Percentiles rank a stretch among this genome's conserved stretches.
These are phyloP conservation scores for Hippocampus mohnikei DNA, from an alignment of 2,113 vertebrate genomes.

Conservation along the genomic window DNA sequence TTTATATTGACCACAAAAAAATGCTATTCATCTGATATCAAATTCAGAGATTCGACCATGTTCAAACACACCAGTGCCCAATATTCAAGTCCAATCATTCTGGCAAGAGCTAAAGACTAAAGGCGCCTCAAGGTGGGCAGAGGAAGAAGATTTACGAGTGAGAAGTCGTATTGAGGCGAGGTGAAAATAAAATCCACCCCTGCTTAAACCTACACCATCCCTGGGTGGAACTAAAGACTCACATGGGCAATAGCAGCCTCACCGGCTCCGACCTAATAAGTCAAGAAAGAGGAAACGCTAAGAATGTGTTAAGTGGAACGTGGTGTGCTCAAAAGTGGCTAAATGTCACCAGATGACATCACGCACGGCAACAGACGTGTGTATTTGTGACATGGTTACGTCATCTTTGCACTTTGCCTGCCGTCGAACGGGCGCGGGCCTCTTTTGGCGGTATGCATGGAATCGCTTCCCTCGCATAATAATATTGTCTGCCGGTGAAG, in stretches of 20 bases:
- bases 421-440: not conserved
- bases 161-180: not conserved
- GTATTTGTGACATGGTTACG: not conserved
- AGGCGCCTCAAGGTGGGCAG: conserved; percentile 31
- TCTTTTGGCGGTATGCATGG: not conserved
- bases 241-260: conserved; percentile 6
- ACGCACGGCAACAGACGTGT: not conserved
- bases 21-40: not conserved
- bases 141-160: conserved; percentile 34
- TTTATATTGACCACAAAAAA: not conserved
- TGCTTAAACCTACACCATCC: conserved; percentile 11
- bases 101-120: conserved; percentile 36
- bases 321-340: not conserved
- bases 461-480: not conserved
- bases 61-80: not conserved
- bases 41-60: not conserved
- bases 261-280: not conserved
- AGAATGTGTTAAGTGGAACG: not conserved
- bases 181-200: not conserved
- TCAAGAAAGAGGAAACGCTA: not conserved
- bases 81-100: conserved; percentile 14
- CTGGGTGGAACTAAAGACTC: conserved; percentile 13
- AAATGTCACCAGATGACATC: conserved; percentile 1
- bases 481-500: not conserved
- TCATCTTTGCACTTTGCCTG: not conserved